Percentiles rank a stretch among this genome's conserved stretches.
phyloP scores from a whole-genome alignment of 2,888 invertebrate genomes.

The Trimorus sp. region DNA sequence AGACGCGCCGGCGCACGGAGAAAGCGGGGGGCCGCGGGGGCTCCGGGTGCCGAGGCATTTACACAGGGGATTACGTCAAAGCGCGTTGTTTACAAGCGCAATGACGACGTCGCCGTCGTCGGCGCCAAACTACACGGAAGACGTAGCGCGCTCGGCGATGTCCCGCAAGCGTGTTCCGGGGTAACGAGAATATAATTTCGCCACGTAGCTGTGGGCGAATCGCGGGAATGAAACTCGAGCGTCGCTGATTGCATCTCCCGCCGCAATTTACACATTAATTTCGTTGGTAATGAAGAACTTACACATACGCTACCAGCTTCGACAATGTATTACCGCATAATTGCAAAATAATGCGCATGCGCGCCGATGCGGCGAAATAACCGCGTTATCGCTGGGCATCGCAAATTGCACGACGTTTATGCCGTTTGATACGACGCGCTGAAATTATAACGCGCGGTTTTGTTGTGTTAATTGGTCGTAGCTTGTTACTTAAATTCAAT shows the following conservation, averaged over 20 bases:
- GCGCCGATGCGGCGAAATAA: constrained; percentile 34
- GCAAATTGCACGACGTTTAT: constrained; percentile 39
- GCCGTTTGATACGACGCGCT: constrained; percentile 35
- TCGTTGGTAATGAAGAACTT: constrained; percentile 48
- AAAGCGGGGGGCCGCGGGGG: constrained; percentile 49
- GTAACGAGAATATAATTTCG: constrained; percentile 63
- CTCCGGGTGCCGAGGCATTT: constrained; percentile 44
- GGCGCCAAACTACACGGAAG: constrained; percentile 27
- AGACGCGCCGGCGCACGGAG: too few species aligned
- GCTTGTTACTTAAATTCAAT: constrained; percentile 37
- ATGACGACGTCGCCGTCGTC: constrained; percentile 43
- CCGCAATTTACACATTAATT: constrained; percentile 60
- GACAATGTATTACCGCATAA: constrained; percentile 43
- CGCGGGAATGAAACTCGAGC: constrained; percentile 40
- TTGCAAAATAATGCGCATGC: constrained; percentile 45
- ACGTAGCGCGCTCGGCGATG: constrained; percentile 27
- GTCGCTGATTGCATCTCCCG: constrained; percentile 45
- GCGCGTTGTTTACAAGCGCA: constrained; percentile 40
- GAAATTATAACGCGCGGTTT: constrained; percentile 40
- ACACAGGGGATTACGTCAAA: constrained; percentile 61
- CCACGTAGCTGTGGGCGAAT: constrained; percentile 22
- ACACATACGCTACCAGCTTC: constrained; percentile 37
- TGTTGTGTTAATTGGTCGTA: constrained; percentile 47
- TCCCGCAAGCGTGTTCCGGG: constrained; percentile 56
- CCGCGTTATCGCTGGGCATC: constrained; percentile 41